phyloP scores from a whole-genome alignment of 2,888 invertebrate genomes.

The Cheilosia grossa region DNA sequence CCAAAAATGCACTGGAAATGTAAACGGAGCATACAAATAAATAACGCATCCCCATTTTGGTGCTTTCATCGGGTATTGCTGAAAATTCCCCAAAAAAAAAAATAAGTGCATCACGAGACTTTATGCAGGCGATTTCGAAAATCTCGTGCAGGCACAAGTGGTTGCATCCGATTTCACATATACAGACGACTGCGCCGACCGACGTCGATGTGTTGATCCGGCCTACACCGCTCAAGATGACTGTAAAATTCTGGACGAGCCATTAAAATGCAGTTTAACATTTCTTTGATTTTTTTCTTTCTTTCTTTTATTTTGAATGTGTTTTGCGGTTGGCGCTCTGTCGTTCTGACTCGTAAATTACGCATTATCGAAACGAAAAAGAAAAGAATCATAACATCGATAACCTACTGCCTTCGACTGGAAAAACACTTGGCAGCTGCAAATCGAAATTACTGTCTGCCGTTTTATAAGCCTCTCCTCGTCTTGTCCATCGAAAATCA shows the following conservation, averaged over 20 bases:
- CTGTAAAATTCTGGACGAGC: conserved; percentile 51
- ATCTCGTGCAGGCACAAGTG: conserved; percentile 46
- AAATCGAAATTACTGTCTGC: neutral
- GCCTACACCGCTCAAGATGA: neutral
- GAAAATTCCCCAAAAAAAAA: neutral
- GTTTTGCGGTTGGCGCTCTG: conserved; percentile 31
- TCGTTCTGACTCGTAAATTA: conserved; percentile 52
- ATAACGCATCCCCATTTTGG: conserved; percentile 63
- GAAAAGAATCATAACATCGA: conserved; percentile 65
- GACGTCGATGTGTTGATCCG: neutral
- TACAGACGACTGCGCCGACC: conserved; percentile 16
- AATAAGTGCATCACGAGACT: conserved; percentile 51
- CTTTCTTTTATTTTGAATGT: conserved; percentile 25
- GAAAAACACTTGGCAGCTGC: conserved; percentile 40
- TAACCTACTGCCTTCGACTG: conserved; percentile 50
- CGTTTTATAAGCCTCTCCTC: neutral
- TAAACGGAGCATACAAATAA: conserved; percentile 63
- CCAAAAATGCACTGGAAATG: conserved; percentile 40
- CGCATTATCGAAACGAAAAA: conserved; percentile 36
- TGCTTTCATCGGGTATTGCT: conserved; percentile 61
- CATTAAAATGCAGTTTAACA: conserved; percentile 58
- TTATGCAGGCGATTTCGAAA: conserved; percentile 60
- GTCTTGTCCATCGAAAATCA: conserved; percentile 32
- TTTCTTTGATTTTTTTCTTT: neutral
- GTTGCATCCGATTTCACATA: conserved; percentile 62